A percentile compares a stretch with the other conserved stretches of the same genome.
phyloP scores from a whole-genome alignment of 2,888 invertebrate genomes.

The Smittia aterrima region DNA sequence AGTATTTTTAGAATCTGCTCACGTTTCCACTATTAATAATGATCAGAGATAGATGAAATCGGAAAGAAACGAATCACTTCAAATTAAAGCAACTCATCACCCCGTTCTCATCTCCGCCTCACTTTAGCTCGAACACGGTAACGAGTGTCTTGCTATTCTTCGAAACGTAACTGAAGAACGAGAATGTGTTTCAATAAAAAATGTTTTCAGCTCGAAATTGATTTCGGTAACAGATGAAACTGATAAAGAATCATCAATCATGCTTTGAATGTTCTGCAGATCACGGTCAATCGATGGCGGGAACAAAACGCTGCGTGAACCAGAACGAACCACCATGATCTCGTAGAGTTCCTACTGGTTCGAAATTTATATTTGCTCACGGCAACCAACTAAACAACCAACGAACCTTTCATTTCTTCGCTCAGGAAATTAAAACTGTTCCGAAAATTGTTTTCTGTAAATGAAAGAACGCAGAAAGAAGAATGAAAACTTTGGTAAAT shows the following conservation, averaged over 20 bases:
- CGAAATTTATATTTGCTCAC: not conserved
- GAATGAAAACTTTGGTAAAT: not conserved
- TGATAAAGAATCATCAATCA: constrained; percentile 4
- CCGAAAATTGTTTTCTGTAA: constrained; percentile 5
- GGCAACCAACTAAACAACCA: not conserved
- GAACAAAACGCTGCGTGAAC: constrained; percentile 4
- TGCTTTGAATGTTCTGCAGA: not conserved
- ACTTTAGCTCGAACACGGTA: not conserved
- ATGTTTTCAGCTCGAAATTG: not conserved
- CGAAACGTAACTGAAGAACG: not conserved
- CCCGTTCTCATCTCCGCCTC: not conserved
- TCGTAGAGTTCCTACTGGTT: not conserved
- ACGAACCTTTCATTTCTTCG: not conserved
- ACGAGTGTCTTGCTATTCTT: not conserved
- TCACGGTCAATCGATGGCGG: not conserved
- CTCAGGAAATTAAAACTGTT: not conserved
- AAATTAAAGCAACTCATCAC: not conserved
- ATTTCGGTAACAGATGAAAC: constrained; percentile 1
- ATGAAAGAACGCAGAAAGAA: not conserved
- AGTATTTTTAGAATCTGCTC: not conserved
- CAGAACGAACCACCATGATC: constrained; percentile 1
- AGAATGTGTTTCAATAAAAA: not conserved
- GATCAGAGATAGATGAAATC: not conserved
- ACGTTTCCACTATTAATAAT: not conserved
- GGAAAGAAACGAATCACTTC: not conserved